A percentile compares a stretch with the other conserved stretches of the same genome.
Evolutionary conservation across 2,113 vertebrate genomes (phyloP).

Genomic region (Cottus gobio): DNA sequence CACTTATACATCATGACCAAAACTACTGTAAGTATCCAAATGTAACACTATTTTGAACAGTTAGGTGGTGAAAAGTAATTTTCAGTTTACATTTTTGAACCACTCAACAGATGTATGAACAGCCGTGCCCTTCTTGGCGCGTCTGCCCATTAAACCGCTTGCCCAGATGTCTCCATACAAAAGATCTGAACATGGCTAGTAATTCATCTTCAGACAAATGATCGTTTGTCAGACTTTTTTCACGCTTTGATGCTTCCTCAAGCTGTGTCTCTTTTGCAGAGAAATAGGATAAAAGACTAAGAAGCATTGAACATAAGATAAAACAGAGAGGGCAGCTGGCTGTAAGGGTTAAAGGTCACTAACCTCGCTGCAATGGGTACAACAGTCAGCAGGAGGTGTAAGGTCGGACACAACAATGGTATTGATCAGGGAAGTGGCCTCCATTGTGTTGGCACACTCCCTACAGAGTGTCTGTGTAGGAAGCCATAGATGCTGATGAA

Average conservation of each 20-base stretch:
- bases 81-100: background rate
- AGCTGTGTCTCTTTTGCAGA: slow-evolving; percentile 52
- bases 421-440: slow-evolving; percentile 69
- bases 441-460: slow-evolving; percentile 73
- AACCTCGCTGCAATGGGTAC: slow-evolving; percentile 42
- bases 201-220: slow-evolving; percentile 54
- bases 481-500: slow-evolving; percentile 59
- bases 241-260: slow-evolving; percentile 67
- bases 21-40: slow-evolving; percentile 81
- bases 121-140: slow-evolving; percentile 11
- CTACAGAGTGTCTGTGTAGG: slow-evolving; percentile 65
- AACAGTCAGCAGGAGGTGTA: slow-evolving; percentile 64
- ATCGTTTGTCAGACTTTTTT: slow-evolving; percentile 59
- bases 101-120: slow-evolving; percentile 33
- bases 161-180: slow-evolving; percentile 68
- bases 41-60: background rate
- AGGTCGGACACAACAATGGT: slow-evolving; percentile 69
- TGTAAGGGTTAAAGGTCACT: slow-evolving; percentile 53
- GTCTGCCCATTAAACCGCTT: slow-evolving; percentile 30
- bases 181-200: slow-evolving; percentile 39
- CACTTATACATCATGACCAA: slow-evolving; percentile 94
- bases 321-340: slow-evolving; percentile 71
- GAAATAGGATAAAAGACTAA: slow-evolving; percentile 41
- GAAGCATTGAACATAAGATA: slow-evolving; percentile 38
- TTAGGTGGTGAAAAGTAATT: background rate